Evolutionary conservation across 2,888 invertebrate species (phyloP), one percentile per base, ranked within the genome.

Genomic region (Eumacrocentrus americanus): DNA sequence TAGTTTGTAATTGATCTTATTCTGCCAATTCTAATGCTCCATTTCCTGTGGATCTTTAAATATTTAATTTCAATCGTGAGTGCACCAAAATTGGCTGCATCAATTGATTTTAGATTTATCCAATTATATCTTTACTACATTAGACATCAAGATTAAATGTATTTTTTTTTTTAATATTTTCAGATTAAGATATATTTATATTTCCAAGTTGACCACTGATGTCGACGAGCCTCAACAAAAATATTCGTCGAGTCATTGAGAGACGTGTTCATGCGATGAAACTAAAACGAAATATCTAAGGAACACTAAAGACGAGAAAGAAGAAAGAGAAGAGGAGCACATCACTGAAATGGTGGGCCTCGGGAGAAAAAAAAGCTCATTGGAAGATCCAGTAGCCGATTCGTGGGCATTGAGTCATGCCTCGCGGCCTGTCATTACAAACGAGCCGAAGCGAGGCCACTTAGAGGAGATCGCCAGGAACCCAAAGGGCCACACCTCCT

Each of bases 381-480:
- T 12, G 34, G 34, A 7, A 62, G 67, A 69, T 67, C 67, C 69
- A 66, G 72, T 70, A 72, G 70, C 69, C 65, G 66, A 70, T 70
- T 70, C 69, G 63, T 67, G 68, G 65, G 68, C 70, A 70, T 67
- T 70, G 66, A 63, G 69, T 67, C 65, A 67, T 65, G 64, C 66
- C 64, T 58, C 66, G 68, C 68, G 67, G 68, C 70, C 70, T 71
- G 69, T 72, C 68, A 72, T 72, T 72, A 72, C 53, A 60, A 66
- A 55, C 22, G 44, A 25, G 60, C 60, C 60, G 64, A 60, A 61
- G 66, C 67, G 67, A 70, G 68, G 69, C 72, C 72, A 72, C 70
- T 72, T 71, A 71, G 67, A 61, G 57, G 29, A 54, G 22, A 37
- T 47, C 20, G 20, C 34, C 18, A 25, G n/a, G 46, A 47, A 46